A percentile compares a stretch with the other conserved stretches of the same genome.
Evolutionary conservation across 1,140 invertebrate species (phyloP).

Genomic region (Ridgeia piscesae): DNA sequence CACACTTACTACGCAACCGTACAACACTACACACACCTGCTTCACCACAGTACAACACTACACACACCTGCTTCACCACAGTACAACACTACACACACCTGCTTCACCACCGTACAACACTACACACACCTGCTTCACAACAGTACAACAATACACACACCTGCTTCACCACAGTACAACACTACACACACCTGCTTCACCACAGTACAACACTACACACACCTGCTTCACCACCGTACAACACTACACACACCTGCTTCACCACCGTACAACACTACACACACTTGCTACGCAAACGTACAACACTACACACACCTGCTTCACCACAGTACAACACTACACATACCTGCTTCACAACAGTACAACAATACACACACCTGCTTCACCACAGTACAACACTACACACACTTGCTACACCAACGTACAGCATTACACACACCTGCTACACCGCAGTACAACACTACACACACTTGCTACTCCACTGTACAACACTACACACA

Average conservation of each 20-base stretch:
- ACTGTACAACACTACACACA: conserved; percentile 22
- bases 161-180: conserved; percentile 19
- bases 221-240: conserved; percentile 23
- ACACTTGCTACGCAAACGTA: conserved; percentile 21
- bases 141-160: too few species aligned
- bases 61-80: conserved; percentile 24
- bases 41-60: conserved; percentile 19
- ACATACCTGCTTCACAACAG: conserved; percentile 19
- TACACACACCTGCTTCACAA: conserved; percentile 20
- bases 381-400: conserved; percentile 19
- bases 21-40: too few species aligned
- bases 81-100: too few species aligned
- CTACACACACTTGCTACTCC: conserved; percentile 19
- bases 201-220: too few species aligned
- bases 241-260: conserved; percentile 18
- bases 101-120: conserved; percentile 19
- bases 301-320: conserved; percentile 19
- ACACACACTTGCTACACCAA: conserved; percentile 19
- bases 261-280: conserved; percentile 25
- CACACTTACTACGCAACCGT: conserved; percentile 24
- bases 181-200: conserved; percentile 19
- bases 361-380: conserved; percentile 21
- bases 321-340: conserved; percentile 21
- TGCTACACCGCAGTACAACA: conserved; percentile 18
- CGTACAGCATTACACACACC: conserved; percentile 24